Evolutionary conservation across 2,797 vertebrate genomes (phyloP).

Genomic region (Rhinichthys osculus): DNA sequence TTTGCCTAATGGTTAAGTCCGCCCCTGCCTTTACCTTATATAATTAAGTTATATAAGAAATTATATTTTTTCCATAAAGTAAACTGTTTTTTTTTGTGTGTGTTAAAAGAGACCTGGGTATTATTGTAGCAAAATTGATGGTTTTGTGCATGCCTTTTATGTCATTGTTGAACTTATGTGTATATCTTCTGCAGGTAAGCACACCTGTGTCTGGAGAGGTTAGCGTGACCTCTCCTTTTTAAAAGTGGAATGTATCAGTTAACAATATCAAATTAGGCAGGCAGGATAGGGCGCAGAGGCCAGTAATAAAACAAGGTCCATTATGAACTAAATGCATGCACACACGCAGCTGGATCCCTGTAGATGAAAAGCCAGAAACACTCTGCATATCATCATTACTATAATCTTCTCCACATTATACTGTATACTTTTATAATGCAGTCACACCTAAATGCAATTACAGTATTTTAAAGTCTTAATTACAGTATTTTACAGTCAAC

Average conservation of each 20-base stretch:
- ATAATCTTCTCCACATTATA: conserved; percentile 39
- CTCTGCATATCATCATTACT: conserved; percentile 28
- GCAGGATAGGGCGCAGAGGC: conserved; percentile 32
- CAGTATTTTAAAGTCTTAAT: conserved; percentile 25
- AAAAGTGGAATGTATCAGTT: conserved; percentile 53
- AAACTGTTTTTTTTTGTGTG: background rate
- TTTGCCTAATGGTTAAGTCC: too few relatives aligned
- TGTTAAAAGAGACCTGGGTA: background rate
- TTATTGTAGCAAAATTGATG: background rate
- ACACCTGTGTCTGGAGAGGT: conserved; percentile 40
- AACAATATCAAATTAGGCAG: conserved; percentile 52
- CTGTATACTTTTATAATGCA: conserved; percentile 8
- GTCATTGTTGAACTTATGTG: background rate
- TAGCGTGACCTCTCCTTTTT: conserved; percentile 32
- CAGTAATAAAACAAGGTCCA: conserved; percentile 30
- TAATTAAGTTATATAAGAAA: too few relatives aligned
- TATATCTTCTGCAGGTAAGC: conserved; percentile 1
- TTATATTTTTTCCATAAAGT: background rate
- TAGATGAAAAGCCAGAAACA: conserved; percentile 15
- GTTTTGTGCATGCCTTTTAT: background rate
- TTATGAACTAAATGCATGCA: conserved; percentile 40
- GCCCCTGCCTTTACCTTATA: too few relatives aligned
- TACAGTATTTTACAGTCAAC: conserved; percentile 11
- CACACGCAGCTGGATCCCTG: conserved; percentile 49
- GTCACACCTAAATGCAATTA: conserved; percentile 28